A percentile compares a stretch with the other conserved stretches of the same genome.
Conservation (phyloP, 30 jellyfish, hydroid and myxozoan genomes). For the Pseudorhiza aurosa region DNA sequence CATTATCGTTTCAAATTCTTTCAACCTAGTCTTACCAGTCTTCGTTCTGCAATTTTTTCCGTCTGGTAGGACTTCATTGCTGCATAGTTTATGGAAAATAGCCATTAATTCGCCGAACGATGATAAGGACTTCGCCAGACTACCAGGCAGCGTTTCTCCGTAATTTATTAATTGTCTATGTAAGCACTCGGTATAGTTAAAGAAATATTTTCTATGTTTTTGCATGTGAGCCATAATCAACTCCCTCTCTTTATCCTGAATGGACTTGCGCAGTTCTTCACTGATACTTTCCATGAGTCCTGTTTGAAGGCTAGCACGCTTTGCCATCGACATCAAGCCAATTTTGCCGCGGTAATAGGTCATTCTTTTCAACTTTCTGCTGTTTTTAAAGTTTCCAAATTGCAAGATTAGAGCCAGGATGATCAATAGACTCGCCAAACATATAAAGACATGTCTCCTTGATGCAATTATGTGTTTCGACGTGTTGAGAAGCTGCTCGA, state of each 20-base stretch:
- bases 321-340: conserved; percentile 32
- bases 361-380: not conserved
- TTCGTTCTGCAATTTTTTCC: conserved; percentile 2
- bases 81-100: conserved; percentile 33
- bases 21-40: no score
- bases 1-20: no score
- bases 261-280: not conserved
- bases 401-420: conserved; percentile 3
- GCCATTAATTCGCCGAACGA: conserved; percentile 38
- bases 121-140: not conserved
- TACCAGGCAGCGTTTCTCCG: not conserved
- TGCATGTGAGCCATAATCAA: not conserved
- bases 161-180: not conserved
- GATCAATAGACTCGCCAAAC: not conserved
- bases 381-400: not conserved
- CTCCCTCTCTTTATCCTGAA: conserved; percentile 6
- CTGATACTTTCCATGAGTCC: conserved; percentile 1
- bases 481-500: not conserved
- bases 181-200: conserved; percentile 43
- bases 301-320: not conserved
- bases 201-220: conserved; percentile 19
- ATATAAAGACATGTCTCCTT: not conserved
- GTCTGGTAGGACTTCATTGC: conserved; percentile 26
- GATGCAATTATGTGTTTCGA: not conserved
- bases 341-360: not conserved